Evolutionary conservation across 2,797 vertebrate genomes (phyloP), one percentile per base, ranked within the genome.

Genomic region (Pseudocheirus occidentalis): DNA sequence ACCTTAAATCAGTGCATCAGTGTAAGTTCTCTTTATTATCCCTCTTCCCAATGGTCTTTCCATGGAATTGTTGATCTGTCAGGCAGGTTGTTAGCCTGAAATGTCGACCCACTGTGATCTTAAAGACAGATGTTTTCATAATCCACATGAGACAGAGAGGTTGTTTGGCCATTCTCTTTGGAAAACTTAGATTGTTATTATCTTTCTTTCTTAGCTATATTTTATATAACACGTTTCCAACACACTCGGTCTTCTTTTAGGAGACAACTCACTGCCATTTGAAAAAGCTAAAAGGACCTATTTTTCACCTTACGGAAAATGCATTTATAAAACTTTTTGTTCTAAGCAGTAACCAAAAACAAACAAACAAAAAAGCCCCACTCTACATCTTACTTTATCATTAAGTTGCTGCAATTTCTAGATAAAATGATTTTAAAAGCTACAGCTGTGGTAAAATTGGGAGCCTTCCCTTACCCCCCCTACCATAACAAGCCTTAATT

Each of bases 221-320:
- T 97, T 94, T 46, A 62, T 92, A 90, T 96, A 66, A 73, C 58
- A 52, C 12, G 73, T 95, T 95, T 91, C 96, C 54, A 10, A 13
- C 91, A 18, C 91, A 96, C 90, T 55, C 57, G 40, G 56, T 58
- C 34, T 95, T 95, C 46, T 55, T 93, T 92, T 95, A 92, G 91
- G 27, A 92, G 94, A 59, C 91, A 97, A 95, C 46, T 62, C 92
- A 27, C 59, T 96, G 94, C 96, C 97, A 97, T 95, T 97, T 94
- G 59, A 97, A 96, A 96, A 96, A 95, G 18, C 34, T 92, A 56
- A 96, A 97, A 91, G 91, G 96, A 90, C 55, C 90, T 95, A 95
- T 96, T 97, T 98, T 97, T 94, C 18, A 95, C 90, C 66, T 97
- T 95, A 96, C 52, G 34, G 95, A 92, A 97, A 97, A 96, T 91